These are phyloP conservation scores for Mormyrus proboscirostris DNA, from an alignment of 2,797 vertebrate species.

Conservation along the genomic window DNA sequence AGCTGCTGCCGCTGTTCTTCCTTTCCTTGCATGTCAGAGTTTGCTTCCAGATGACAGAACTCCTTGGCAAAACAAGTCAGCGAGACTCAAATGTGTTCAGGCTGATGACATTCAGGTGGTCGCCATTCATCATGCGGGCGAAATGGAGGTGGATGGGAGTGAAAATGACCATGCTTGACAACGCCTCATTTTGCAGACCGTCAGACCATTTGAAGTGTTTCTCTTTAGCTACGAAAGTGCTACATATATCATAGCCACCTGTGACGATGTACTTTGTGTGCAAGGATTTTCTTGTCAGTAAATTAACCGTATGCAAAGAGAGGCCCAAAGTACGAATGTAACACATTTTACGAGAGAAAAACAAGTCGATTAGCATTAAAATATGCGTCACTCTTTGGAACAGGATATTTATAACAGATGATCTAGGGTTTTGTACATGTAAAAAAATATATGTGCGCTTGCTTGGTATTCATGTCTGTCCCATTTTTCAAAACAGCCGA, in stretches of 20 bases:
- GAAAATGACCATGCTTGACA: background rate
- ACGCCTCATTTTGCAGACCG: background rate
- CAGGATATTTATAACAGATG: background rate
- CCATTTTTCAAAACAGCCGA: background rate
- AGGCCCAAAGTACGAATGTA: background rate
- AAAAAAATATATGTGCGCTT: background rate
- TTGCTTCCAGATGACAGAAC: background rate
- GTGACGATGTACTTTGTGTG: background rate
- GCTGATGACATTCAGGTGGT: background rate
- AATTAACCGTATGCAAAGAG: background rate
- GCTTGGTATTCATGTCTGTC: background rate
- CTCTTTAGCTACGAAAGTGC: background rate
- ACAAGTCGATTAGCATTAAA: background rate
- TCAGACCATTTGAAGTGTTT: background rate
- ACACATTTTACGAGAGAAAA: background rate
- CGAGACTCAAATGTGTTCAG: background rate
- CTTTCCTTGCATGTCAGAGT: background rate
- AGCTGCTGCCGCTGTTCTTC: background rate
- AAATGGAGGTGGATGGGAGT: background rate
- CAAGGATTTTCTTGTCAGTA: background rate
- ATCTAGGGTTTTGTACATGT: background rate
- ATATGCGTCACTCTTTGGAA: background rate
- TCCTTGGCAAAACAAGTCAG: background rate
- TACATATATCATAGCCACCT: background rate
- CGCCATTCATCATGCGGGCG: background rate